Evolutionary conservation across 2,113 vertebrate genomes (phyloP).

Genomic region (Tupaia tana): DNA sequence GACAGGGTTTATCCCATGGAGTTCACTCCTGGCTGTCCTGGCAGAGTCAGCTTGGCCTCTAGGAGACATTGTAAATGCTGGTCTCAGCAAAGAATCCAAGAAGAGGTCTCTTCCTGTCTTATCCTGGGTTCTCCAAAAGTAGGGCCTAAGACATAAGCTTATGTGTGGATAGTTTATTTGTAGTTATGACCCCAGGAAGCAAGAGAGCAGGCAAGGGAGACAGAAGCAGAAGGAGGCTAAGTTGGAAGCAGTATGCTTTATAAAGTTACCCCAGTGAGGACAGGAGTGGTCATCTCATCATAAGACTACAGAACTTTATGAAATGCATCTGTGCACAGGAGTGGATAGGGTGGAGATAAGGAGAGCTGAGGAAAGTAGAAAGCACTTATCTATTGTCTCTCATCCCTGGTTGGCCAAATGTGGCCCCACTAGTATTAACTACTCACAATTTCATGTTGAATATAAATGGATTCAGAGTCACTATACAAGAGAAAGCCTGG

Average conservation of each 20-base stretch:
- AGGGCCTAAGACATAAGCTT: not conserved
- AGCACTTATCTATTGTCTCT: not conserved
- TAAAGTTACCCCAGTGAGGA: not conserved
- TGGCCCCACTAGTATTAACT: not conserved
- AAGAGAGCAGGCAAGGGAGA: not conserved
- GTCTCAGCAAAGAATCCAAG: not conserved
- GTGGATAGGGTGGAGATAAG: rapidly evolving
- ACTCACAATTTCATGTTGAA: not conserved
- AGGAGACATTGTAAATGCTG: not conserved
- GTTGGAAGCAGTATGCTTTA: not conserved
- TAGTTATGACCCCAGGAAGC: not conserved
- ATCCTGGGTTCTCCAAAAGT: not conserved
- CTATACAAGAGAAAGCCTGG: not conserved
- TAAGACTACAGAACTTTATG: not conserved
- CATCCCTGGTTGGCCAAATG: not conserved
- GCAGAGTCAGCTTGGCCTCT: not conserved
- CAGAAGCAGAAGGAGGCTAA: not conserved
- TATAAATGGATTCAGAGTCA: not conserved
- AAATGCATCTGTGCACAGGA: not conserved
- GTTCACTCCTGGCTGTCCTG: not conserved
- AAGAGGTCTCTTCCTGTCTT: not conserved
- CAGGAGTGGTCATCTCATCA: not conserved
- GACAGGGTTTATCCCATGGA: not conserved
- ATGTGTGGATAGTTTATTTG: not conserved
- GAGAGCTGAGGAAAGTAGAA: not conserved